These are phyloP conservation scores for Oscheius sp. DNA, from an alignment of 2,888 invertebrate species.

Conservation along the genomic window DNA sequence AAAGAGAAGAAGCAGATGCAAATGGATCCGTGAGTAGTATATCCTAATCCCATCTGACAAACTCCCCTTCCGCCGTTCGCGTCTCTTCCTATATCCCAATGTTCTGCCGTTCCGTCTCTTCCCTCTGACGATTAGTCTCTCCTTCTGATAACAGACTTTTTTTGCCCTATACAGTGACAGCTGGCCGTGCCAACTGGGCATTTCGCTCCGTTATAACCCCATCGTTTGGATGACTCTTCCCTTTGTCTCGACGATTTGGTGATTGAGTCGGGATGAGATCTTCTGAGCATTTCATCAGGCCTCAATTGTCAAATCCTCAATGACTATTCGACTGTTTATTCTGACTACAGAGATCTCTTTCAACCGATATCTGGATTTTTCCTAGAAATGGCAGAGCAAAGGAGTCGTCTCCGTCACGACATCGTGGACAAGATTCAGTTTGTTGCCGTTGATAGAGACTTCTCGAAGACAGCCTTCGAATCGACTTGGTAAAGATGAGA, in stretches of 20 bases:
- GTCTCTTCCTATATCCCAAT: not conserved
- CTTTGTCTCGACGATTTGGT: not conserved
- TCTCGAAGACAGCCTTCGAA: slow-evolving; percentile 16
- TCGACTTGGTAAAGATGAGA: not conserved
- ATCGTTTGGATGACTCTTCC: not conserved
- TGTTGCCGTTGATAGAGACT: not conserved
- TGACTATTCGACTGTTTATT: not conserved
- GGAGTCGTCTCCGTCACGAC: not conserved
- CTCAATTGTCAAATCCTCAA: slow-evolving; percentile 11
- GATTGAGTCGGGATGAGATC: slow-evolving; percentile 28
- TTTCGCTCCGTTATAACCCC: not conserved
- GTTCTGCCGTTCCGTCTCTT: slow-evolving; percentile 1
- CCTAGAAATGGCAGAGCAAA: slow-evolving; percentile 9
- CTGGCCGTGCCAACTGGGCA: slow-evolving; percentile 13
- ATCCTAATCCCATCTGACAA: no score
- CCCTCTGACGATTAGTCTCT: not conserved
- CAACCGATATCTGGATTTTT: no score
- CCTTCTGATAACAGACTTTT: no score
- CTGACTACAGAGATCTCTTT: not conserved
- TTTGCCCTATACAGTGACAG: slow-evolving; percentile 18
- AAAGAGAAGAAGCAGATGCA: not conserved
- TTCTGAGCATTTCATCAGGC: slow-evolving; percentile 19
- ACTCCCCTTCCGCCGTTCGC: not conserved
- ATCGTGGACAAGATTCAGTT: slow-evolving; percentile 22
- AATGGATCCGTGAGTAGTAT: no score